Evolutionary conservation across 2,113 vertebrate genomes (phyloP).

Genomic region (Dipodomys merriami): DNA sequence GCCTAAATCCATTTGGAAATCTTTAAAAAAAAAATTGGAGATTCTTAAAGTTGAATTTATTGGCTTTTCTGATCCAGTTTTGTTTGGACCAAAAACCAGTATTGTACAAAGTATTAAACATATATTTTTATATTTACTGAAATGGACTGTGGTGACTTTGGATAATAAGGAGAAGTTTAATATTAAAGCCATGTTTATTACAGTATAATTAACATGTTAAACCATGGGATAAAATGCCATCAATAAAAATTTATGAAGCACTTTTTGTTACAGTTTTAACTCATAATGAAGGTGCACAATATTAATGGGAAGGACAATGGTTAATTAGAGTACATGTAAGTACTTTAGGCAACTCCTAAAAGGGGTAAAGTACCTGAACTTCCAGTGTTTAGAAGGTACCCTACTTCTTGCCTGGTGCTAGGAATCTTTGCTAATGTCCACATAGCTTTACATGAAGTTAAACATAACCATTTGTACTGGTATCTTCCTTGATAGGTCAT

Average conservation of each 20-base stretch:
- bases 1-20: slow-evolving; percentile 99
- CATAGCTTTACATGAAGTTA: neutral
- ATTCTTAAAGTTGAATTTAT: slow-evolving; percentile 99
- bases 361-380: neutral
- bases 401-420: slow-evolving; percentile 55
- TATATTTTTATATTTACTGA: slow-evolving; percentile 99
- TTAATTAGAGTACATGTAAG: slow-evolving; percentile 2
- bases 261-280: slow-evolving; percentile 78
- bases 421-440: slow-evolving; percentile 47
- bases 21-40: slow-evolving; percentile 98
- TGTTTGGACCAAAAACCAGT: slow-evolving; percentile 99
- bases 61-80: slow-evolving; percentile 99
- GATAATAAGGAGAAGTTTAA: slow-evolving; percentile 99
- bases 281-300: neutral
- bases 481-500: slow-evolving; percentile 59
- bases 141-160: slow-evolving; percentile 99
- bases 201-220: slow-evolving; percentile 99
- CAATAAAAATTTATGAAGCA: slow-evolving; percentile 96
- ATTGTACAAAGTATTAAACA: slow-evolving; percentile 99
- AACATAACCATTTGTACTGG: slow-evolving; percentile 42
- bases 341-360: slow-evolving; percentile 7
- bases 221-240: slow-evolving; percentile 99
- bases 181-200: slow-evolving; percentile 99
- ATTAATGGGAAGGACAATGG: slow-evolving; percentile 31
- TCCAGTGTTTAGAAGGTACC: neutral